Conservation (phyloP, 2,113 vertebrate genomes). For the Athene cunicularia region DNA sequence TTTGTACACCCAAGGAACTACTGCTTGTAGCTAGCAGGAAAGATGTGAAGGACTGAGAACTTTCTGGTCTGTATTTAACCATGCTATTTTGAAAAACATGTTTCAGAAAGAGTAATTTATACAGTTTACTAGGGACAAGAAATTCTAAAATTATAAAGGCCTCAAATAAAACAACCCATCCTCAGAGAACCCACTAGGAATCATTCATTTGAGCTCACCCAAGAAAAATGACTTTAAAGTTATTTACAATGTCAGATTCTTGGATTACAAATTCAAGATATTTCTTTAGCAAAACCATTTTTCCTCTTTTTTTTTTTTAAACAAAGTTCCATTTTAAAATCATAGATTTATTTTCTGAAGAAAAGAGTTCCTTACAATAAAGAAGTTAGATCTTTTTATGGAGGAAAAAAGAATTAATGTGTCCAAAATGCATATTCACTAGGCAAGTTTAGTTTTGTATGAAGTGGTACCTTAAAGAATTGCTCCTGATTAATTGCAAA, state of each 20-base stretch:
- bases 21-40: background rate
- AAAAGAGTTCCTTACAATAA: background rate
- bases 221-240: background rate
- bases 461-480: background rate
- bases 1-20: background rate
- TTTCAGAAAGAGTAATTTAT: constrained; percentile 15
- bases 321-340: background rate
- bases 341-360: background rate
- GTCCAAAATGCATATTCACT: background rate
- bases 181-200: background rate
- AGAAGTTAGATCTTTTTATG: background rate
- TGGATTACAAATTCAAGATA: background rate
- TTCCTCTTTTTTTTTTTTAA: background rate
- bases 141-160: constrained; percentile 46
- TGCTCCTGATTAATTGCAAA: background rate
- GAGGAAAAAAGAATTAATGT: background rate
- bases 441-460: background rate
- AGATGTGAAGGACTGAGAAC: background rate
- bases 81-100: background rate
- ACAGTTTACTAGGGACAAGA: constrained; percentile 39
- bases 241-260: background rate
- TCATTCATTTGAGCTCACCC: background rate
- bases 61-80: background rate
- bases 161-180: constrained; percentile 31
- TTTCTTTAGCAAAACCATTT: background rate